Percentiles rank a stretch among this genome's conserved stretches.
Evolutionary conservation across 2,113 vertebrate genomes (phyloP).

Genomic region (Phyllostomus hastatus): DNA sequence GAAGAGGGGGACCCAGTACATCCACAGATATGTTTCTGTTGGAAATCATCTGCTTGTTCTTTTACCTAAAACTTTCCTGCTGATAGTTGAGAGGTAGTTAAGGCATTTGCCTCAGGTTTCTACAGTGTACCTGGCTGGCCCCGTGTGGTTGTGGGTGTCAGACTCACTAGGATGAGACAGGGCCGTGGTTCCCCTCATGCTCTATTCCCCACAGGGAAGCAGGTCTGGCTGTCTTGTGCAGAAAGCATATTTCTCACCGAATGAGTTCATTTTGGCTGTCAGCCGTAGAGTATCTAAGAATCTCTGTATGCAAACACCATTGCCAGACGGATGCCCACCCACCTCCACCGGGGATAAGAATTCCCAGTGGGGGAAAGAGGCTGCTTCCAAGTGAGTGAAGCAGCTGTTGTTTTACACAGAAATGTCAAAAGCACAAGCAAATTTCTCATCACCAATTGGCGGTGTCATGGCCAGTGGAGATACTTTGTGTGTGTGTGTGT

Average conservation of each 20-base stretch:
- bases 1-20: background rate
- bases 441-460: constrained; percentile 72
- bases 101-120: constrained; percentile 14
- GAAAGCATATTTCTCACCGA: constrained; percentile 44
- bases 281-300: constrained; percentile 44
- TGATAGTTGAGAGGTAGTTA: background rate
- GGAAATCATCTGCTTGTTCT: background rate
- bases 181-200: background rate
- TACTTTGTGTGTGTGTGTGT: constrained; percentile 34
- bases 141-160: background rate
- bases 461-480: constrained; percentile 61
- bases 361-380: constrained; percentile 35
- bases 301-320: constrained; percentile 41
- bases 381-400: constrained; percentile 67
- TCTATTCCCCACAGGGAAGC: constrained; percentile 40
- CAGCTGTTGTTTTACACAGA: constrained; percentile 72
- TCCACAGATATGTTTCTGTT: background rate
- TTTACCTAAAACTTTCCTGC: background rate
- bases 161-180: background rate
- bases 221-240: constrained; percentile 31
- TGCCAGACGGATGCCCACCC: constrained; percentile 64
- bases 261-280: constrained; percentile 71
- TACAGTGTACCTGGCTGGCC: background rate
- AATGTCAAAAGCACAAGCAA: constrained; percentile 69
- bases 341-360: constrained; percentile 69